phyloP scores from a whole-genome alignment of 2,888 invertebrate species.

The Platynereis dumerilii region DNA sequence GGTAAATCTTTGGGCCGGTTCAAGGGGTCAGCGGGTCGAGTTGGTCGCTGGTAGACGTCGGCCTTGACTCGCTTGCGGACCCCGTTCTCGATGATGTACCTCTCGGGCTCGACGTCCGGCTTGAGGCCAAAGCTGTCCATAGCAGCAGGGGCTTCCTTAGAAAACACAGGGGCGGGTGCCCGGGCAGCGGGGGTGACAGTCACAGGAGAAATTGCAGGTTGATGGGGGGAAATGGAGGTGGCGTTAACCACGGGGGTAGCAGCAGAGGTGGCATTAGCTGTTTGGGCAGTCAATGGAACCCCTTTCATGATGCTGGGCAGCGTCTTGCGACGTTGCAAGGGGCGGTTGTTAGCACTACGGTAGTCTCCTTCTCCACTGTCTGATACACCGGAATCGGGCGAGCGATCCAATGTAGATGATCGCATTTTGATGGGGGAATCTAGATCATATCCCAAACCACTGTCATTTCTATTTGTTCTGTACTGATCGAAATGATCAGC shows the following conservation, averaged over 20 bases:
- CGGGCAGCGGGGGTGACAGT: slow-evolving; percentile 6
- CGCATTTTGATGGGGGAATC: slow-evolving; percentile 13
- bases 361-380: slow-evolving; percentile 43
- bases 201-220: not conserved
- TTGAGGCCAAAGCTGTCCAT: slow-evolving; percentile 48
- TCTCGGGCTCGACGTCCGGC: slow-evolving; percentile 54
- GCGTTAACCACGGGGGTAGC: not conserved
- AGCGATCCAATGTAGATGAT: slow-evolving; percentile 41
- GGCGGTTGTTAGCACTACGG: slow-evolving; percentile 34
- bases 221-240: slow-evolving; percentile 4
- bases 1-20: slow-evolving; percentile 66
- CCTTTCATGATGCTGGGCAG: slow-evolving; percentile 57
- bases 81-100: slow-evolving; percentile 61
- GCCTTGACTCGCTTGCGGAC: slow-evolving; percentile 59
- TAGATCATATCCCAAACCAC: slow-evolving; percentile 51
- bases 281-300: not conserved
- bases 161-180: not conserved
- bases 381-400: slow-evolving; percentile 58
- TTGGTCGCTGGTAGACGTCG: slow-evolving; percentile 42
- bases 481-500: slow-evolving; percentile 59
- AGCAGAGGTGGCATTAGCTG: slow-evolving; percentile 10
- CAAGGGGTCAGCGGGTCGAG: slow-evolving; percentile 14
- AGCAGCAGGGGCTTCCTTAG: not conserved
- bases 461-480: slow-evolving; percentile 46
- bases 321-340: slow-evolving; percentile 54